Evolutionary conservation across 2,113 vertebrate species (phyloP).

Genomic region (Percopsis transmontana): DNA sequence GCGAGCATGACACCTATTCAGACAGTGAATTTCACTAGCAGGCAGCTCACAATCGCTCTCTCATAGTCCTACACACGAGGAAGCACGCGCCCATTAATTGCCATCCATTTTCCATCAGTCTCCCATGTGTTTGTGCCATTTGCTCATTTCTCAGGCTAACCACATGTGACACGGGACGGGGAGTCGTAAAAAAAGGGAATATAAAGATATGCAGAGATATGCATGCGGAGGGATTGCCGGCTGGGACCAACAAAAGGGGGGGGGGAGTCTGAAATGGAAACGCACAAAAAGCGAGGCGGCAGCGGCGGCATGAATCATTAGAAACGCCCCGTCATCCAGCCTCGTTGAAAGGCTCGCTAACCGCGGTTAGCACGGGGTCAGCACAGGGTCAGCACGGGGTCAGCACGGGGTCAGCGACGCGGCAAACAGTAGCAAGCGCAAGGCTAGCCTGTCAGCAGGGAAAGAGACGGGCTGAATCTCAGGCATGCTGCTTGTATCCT

Average conservation of each 20-base stretch:
- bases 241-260: slow-evolving; percentile 35
- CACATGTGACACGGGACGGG: slow-evolving; percentile 39
- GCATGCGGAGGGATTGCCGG: slow-evolving; percentile 29
- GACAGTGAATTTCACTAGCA: slow-evolving; percentile 62
- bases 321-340: slow-evolving; percentile 10
- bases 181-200: neutral
- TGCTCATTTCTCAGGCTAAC: slow-evolving; percentile 58
- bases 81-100: slow-evolving; percentile 70
- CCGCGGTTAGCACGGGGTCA: slow-evolving; percentile 42
- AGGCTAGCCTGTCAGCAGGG: slow-evolving; percentile 38
- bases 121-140: slow-evolving; percentile 51
- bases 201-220: slow-evolving; percentile 39
- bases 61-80: slow-evolving; percentile 57
- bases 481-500: neutral
- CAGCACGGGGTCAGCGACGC: slow-evolving; percentile 52
- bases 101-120: slow-evolving; percentile 69
- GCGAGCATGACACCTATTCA: slow-evolving; percentile 51
- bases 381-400: slow-evolving; percentile 46
- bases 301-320: slow-evolving; percentile 47
- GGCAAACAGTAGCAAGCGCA: no score
- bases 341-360: no score
- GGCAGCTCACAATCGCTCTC: slow-evolving; percentile 12
- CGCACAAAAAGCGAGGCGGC: slow-evolving; percentile 20
- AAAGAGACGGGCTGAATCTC: slow-evolving; percentile 12
- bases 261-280: slow-evolving; percentile 35